Evolutionary conservation across 2,888 invertebrate genomes (phyloP).

Genomic region (Bedellia somnulentella): DNA sequence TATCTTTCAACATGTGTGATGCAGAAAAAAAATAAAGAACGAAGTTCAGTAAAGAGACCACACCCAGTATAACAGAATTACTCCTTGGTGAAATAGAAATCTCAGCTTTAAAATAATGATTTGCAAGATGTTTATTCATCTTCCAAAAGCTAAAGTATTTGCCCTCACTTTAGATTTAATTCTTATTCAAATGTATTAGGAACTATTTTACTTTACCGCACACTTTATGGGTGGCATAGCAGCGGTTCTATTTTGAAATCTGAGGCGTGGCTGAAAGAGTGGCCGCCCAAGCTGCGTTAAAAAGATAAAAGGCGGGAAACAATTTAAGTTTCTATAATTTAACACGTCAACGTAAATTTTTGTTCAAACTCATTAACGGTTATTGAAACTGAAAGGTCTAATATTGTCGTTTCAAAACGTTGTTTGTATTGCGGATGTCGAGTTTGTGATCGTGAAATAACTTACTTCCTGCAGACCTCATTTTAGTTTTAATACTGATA

Average conservation of each 20-base stretch:
- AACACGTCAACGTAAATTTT: slow-evolving; percentile 51
- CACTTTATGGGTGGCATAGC: slow-evolving; percentile 20
- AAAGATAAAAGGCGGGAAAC: slow-evolving; percentile 20
- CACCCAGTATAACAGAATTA: too few relatives aligned
- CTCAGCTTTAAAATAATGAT: too few relatives aligned
- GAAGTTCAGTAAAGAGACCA: too few relatives aligned
- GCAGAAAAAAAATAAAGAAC: slow-evolving; percentile 32
- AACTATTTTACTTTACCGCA: slow-evolving; percentile 14
- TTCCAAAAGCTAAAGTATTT: too few relatives aligned
- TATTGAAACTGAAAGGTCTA: slow-evolving; percentile 54
- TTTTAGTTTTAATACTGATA: too few relatives aligned
- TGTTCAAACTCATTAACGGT: slow-evolving; percentile 43
- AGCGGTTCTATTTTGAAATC: slow-evolving; percentile 20
- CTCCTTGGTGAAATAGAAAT: too few relatives aligned
- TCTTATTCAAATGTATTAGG: slow-evolving; percentile 10
- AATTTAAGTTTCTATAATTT: slow-evolving; percentile 45
- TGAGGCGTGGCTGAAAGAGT: slow-evolving; percentile 30
- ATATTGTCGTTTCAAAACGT: slow-evolving; percentile 17
- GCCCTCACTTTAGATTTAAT: too few relatives aligned
- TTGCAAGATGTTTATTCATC: too few relatives aligned
- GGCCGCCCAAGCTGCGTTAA: slow-evolving; percentile 18
- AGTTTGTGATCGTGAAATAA: slow-evolving; percentile 20
- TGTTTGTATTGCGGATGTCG: slow-evolving; percentile 25
- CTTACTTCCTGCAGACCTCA: too few relatives aligned
- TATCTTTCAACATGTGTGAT: slow-evolving; percentile 33